phyloP scores from a whole-genome alignment of 2,888 invertebrate species.

The Drosophila phalerata region DNA sequence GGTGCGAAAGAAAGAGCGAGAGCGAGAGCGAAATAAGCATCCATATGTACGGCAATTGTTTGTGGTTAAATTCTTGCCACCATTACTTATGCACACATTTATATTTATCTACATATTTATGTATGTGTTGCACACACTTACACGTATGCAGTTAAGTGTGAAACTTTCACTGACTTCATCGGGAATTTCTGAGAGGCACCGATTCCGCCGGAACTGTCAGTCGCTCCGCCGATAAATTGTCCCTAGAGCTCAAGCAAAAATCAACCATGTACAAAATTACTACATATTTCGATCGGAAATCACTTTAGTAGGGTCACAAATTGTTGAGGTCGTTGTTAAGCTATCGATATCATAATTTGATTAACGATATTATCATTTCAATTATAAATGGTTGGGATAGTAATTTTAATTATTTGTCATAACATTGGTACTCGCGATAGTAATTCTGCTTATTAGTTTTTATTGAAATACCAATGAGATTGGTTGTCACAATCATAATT shows the following conservation, averaged over 20 bases:
- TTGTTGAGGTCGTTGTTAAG: not conserved
- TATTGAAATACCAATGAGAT: too few relatives aligned
- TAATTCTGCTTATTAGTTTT: too few relatives aligned
- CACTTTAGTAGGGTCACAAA: conserved; percentile 8
- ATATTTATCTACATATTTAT: not conserved
- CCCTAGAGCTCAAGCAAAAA: not conserved
- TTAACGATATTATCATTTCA: not conserved
- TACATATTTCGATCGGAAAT: conserved; percentile 10
- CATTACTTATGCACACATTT: conserved; percentile 25
- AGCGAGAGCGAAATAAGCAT: not conserved
- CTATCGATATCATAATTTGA: not conserved
- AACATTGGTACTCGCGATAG: too few relatives aligned
- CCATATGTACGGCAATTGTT: conserved; percentile 44
- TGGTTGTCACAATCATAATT: too few relatives aligned
- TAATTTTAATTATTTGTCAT: too few relatives aligned
- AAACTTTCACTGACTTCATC: conserved; percentile 18
- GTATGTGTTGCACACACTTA: not conserved
- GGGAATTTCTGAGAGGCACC: not conserved
- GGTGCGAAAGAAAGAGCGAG: not conserved
- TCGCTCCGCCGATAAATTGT: conserved; percentile 9
- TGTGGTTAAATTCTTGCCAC: conserved; percentile 48
- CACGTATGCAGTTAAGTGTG: conserved; percentile 2
- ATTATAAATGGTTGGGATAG: too few relatives aligned
- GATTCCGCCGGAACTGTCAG: conserved; percentile 12
- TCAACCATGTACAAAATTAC: conserved; percentile 12